Percentiles rank a stretch among this genome's conserved stretches.
Conservation (phyloP, 2,797 vertebrate genomes). For the Gila robusta region DNA sequence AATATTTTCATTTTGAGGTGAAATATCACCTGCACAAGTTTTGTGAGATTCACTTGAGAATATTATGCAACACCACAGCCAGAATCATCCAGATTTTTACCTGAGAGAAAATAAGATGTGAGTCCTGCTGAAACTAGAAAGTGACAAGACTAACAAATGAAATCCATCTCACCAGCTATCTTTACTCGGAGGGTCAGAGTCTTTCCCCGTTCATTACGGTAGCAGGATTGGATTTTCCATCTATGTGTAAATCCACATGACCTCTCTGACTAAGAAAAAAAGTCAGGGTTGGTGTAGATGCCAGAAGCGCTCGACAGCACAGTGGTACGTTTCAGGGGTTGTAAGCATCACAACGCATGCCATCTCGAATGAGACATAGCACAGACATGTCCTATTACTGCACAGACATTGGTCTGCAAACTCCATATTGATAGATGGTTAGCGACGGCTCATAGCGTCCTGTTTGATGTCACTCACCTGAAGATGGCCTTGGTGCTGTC, state of each 20-base stretch:
- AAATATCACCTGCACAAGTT: background rate
- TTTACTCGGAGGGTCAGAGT: conserved; percentile 3
- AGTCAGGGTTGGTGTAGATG: background rate
- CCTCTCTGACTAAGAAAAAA: conserved; percentile 11
- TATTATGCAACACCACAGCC: background rate
- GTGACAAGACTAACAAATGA: conserved; percentile 2
- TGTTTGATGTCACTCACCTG: conserved; percentile 77
- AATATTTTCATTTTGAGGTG: background rate
- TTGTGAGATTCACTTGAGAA: background rate
- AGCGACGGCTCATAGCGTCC: background rate
- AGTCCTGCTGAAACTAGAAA: conserved; percentile 6
- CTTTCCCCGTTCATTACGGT: background rate
- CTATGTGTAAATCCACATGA: conserved; percentile 22
- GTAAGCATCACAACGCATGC: conserved; percentile 2
- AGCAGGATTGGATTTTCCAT: background rate
- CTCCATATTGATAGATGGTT: background rate
- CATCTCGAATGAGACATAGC: background rate
- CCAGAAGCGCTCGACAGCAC: background rate
- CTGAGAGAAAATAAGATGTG: conserved; percentile 1
- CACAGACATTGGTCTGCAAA: background rate
- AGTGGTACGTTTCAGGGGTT: background rate
- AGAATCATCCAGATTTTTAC: background rate
- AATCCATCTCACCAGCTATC: conserved; percentile 19
- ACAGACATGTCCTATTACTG: background rate
- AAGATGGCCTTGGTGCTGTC: conserved; percentile 91